Evolutionary conservation across 2,113 vertebrate genomes (phyloP).

Genomic region (Kobus ellipsiprymnus): DNA sequence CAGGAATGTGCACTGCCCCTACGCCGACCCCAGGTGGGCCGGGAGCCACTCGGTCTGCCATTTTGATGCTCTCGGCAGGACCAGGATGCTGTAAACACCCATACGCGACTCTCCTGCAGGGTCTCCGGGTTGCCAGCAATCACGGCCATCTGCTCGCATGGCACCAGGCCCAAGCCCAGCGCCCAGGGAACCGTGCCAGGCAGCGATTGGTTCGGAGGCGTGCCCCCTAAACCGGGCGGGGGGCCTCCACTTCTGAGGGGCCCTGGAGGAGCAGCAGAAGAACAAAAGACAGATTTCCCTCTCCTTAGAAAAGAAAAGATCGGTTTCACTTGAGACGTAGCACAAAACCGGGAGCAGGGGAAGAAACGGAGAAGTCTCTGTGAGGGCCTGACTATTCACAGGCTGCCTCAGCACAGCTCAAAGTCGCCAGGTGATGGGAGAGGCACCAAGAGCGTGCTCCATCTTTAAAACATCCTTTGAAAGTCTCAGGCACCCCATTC

Average conservation of each 20-base stretch:
- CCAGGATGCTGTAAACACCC: conserved; percentile 82
- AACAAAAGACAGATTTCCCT: conserved; percentile 82
- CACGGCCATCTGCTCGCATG: conserved; percentile 83
- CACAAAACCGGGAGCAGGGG: conserved; percentile 43
- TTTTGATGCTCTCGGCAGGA: conserved; percentile 78
- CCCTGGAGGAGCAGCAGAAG: conserved; percentile 77
- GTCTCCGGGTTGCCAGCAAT: conserved; percentile 83
- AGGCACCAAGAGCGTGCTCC: background rate
- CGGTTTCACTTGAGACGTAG: conserved; percentile 78
- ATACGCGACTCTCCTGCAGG: conserved; percentile 80
- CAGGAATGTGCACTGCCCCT: background rate
- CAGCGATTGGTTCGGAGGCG: conserved; percentile 79
- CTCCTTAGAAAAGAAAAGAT: conserved; percentile 70
- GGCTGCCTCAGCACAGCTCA: background rate
- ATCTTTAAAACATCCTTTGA: conserved; percentile 36
- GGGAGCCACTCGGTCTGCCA: conserved; percentile 57
- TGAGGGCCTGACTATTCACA: conserved; percentile 51
- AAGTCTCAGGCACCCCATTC: background rate
- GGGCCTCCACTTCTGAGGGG: conserved; percentile 77
- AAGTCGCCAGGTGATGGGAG: background rate
- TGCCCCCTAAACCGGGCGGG: conserved; percentile 78
- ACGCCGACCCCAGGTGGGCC: background rate
- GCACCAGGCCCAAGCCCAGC: conserved; percentile 78
- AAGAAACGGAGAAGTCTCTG: background rate
- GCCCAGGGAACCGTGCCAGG: conserved; percentile 80